Conservation (phyloP, 2,797 vertebrate genomes). For the Crocidura indochinensis region DNA sequence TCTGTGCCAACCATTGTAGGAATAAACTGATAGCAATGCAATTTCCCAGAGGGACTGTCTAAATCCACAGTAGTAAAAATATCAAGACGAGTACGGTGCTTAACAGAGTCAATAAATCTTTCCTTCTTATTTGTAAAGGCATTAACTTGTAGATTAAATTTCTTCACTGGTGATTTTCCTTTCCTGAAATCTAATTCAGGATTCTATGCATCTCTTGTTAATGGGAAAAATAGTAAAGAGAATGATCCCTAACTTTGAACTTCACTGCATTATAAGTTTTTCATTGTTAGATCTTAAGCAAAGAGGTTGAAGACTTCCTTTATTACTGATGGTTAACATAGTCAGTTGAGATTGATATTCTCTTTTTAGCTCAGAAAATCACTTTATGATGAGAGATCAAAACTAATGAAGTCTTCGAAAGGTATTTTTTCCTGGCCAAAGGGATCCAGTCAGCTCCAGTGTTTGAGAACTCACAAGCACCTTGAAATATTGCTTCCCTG, state of each 20-base stretch:
- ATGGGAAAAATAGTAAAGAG: not conserved
- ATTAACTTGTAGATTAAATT: conserved; percentile 25
- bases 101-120: conserved; percentile 48
- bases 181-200: conserved; percentile 47
- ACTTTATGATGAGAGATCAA: too few relatives aligned
- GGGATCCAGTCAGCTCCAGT: too few relatives aligned
- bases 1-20: not conserved
- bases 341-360: too few relatives aligned
- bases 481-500: too few relatives aligned
- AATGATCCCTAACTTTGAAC: conserved; percentile 37
- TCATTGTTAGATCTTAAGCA: too few relatives aligned
- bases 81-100: conserved; percentile 22
- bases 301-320: too few relatives aligned
- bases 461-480: too few relatives aligned
- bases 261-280: not conserved
- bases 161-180: conserved; percentile 55
- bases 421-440: too few relatives aligned
- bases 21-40: conserved; percentile 7
- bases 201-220: not conserved
- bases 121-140: conserved; percentile 41
- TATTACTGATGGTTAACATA: too few relatives aligned
- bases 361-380: too few relatives aligned
- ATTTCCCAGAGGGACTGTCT: conserved; percentile 40
- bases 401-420: too few relatives aligned
- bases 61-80: not conserved